phyloP scores from a whole-genome alignment of 2,113 vertebrate genomes.

The Phyllostomus hastatus region DNA sequence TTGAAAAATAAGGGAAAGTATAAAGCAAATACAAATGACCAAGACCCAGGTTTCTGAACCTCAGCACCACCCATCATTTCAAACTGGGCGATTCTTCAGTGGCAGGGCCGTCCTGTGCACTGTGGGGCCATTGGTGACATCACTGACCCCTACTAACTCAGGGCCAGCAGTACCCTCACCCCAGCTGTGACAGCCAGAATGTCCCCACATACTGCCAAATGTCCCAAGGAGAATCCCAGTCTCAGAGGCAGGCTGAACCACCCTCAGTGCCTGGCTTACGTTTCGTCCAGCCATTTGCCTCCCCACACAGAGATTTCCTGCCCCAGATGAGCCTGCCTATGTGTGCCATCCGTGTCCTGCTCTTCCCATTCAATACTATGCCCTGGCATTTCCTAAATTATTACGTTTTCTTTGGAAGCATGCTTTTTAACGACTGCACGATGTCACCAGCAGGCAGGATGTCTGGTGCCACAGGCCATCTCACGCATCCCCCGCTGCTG shows the following conservation, averaged over 20 bases:
- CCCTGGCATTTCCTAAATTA: background rate
- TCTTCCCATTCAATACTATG: background rate
- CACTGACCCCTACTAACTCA: background rate
- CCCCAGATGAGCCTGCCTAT: background rate
- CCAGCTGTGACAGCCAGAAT: background rate
- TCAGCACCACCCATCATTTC: background rate
- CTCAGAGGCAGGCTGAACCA: background rate
- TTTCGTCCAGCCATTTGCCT: background rate
- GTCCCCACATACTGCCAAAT: background rate
- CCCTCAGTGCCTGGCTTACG: background rate
- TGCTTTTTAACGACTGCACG: background rate
- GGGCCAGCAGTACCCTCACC: background rate
- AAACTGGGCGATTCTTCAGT: background rate
- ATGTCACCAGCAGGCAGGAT: background rate
- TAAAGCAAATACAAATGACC: background rate
- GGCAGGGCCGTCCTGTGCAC: background rate
- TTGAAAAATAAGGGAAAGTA: background rate
- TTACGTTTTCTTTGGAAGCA: background rate
- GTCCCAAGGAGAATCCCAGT: background rate
- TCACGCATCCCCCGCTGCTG: background rate
- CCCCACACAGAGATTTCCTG: background rate
- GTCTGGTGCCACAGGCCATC: background rate
- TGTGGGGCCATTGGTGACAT: accelerated
- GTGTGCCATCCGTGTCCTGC: accelerated
- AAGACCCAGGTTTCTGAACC: background rate